Conservation (phyloP, 2,888 invertebrate genomes). For the Platycheirus albimanus region DNA sequence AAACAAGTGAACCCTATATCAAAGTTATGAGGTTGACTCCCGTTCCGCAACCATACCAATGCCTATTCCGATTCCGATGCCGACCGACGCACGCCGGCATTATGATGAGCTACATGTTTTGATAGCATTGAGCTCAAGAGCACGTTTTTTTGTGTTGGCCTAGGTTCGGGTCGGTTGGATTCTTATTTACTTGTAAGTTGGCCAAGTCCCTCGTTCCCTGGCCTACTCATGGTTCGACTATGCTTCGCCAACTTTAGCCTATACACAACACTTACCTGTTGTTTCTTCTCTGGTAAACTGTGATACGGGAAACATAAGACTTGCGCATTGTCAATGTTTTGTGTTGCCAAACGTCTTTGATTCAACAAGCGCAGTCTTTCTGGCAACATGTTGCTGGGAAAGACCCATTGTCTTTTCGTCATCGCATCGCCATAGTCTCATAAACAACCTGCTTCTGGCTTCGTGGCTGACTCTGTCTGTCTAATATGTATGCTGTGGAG, state of each 20-base stretch:
- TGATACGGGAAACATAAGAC: slow-evolving; percentile 33
- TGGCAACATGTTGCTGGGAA: slow-evolving; percentile 55
- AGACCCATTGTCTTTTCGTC: not conserved
- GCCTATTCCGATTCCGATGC: no score
- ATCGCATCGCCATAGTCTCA: not conserved
- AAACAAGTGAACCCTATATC: slow-evolving; percentile 51
- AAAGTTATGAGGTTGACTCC: slow-evolving; percentile 38
- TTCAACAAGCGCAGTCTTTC: slow-evolving; percentile 49
- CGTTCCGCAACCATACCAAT: no score
- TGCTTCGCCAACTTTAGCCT: slow-evolving; percentile 4
- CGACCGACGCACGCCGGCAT: slow-evolving; percentile 63
- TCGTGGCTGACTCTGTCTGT: not conserved
- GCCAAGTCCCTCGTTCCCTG: slow-evolving; percentile 15
- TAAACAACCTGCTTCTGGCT: slow-evolving; percentile 64
- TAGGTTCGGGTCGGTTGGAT: slow-evolving; percentile 71
- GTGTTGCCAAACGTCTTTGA: slow-evolving; percentile 44
- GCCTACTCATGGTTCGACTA: not conserved
- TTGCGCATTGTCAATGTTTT: slow-evolving; percentile 38
- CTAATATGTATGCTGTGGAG: slow-evolving; percentile 19
- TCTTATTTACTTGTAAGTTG: slow-evolving; percentile 67
- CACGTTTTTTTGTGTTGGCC: slow-evolving; percentile 74
- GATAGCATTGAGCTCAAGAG: slow-evolving; percentile 73
- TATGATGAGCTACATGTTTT: slow-evolving; percentile 73
- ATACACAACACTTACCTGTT: slow-evolving; percentile 54
- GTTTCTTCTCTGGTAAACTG: slow-evolving; percentile 45